Percentiles rank a stretch among this genome's conserved stretches.
Conservation (phyloP, 2,113 vertebrate genomes). For the Prochilodus magdalenae region DNA sequence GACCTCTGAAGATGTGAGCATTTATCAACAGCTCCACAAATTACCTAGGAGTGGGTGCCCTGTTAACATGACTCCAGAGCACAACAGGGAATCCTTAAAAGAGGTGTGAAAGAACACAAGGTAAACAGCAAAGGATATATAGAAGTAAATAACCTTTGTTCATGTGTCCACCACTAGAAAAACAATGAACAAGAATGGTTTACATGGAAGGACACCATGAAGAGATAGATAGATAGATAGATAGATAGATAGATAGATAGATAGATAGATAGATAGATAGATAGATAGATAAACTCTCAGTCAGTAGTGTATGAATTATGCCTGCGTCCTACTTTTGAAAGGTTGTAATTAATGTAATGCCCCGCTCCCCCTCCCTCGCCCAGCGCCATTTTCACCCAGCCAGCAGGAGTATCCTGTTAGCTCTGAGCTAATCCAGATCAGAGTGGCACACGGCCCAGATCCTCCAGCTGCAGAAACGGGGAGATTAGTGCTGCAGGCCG, state of each 20-base stretch:
- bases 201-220: background rate
- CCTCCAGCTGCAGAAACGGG: conserved; percentile 24
- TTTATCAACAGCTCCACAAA: too few species aligned
- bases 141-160: too few species aligned
- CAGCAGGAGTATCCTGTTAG: conserved; percentile 67
- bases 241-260: too few species aligned
- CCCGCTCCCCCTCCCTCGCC: conserved; percentile 19
- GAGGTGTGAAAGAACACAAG: too few species aligned
- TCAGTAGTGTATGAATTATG: conserved; percentile 49
- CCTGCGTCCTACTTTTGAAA: conserved; percentile 50
- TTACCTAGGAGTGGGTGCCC: too few species aligned
- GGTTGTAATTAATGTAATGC: conserved; percentile 65
- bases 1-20: too few species aligned
- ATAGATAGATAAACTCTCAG: background rate
- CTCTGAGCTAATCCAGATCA: conserved; percentile 70
- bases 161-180: too few species aligned
- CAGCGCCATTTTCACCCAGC: conserved; percentile 52
- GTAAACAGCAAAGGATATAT: too few species aligned
- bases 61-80: too few species aligned
- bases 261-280: background rate
- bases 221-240: too few species aligned
- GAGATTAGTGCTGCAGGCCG: conserved; percentile 24
- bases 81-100: too few species aligned
- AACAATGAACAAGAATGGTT: too few species aligned
- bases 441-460: conserved; percentile 66